A percentile compares a stretch with the other conserved stretches of the same genome.
Evolutionary conservation across 2,113 vertebrate genomes (phyloP).

Genomic region (Nyctibius bracteatus): DNA sequence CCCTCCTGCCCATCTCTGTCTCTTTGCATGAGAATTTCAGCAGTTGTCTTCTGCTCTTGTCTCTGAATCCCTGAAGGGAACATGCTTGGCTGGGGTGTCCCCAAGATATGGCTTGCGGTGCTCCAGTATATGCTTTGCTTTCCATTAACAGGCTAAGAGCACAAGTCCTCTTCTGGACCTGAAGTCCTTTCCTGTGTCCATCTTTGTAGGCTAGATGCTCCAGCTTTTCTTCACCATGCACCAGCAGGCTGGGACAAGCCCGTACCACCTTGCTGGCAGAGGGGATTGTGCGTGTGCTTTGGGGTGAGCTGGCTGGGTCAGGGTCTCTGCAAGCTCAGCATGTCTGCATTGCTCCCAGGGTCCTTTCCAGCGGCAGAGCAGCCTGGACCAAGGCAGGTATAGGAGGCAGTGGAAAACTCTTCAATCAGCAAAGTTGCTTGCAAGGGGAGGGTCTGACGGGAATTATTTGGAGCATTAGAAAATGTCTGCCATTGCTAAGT

Average conservation of each 20-base stretch:
- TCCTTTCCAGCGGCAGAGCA: neutral
- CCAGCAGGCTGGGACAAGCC: neutral
- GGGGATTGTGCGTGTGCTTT: accelerated
- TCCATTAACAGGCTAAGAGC: neutral
- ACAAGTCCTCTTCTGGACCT: neutral
- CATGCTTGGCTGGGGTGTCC: neutral
- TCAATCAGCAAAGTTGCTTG: neutral
- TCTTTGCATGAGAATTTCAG: neutral
- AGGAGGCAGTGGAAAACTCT: neutral
- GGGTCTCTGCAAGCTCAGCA: neutral
- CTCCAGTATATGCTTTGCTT: neutral
- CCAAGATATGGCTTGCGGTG: accelerated
- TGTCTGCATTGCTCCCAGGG: neutral
- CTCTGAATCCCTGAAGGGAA: neutral
- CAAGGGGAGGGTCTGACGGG: neutral
- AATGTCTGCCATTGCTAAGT: neutral
- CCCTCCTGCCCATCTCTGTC: neutral
- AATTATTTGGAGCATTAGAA: neutral
- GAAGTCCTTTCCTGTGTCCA: neutral
- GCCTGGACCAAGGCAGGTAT: neutral
- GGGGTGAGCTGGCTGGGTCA: neutral
- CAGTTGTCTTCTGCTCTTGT: neutral
- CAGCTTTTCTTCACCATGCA: neutral
- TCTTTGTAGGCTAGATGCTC: neutral
- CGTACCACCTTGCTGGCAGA: neutral